Conservation (phyloP, 1,140 invertebrate genomes). For the Halyomorpha halys region DNA sequence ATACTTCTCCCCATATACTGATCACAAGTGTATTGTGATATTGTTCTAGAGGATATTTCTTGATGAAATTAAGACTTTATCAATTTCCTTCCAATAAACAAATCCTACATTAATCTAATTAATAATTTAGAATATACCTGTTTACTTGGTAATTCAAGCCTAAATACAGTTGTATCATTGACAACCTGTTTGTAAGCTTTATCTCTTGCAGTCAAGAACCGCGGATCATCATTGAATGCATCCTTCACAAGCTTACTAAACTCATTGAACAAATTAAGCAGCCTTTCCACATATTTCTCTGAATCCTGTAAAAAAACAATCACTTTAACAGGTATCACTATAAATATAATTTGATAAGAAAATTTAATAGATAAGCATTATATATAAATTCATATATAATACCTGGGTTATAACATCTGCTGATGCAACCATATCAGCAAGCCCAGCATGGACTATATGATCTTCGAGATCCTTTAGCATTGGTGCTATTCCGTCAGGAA, state of each 20-base stretch:
- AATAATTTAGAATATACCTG: conserved; percentile 36
- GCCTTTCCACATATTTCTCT: conserved; percentile 96
- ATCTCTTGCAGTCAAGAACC: conserved; percentile 94
- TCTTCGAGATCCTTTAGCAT: conserved; percentile 87
- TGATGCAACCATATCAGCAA: conserved; percentile 94
- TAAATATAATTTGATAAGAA: no score
- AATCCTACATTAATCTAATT: no score
- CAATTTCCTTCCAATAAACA: no score
- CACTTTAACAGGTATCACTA: not conserved
- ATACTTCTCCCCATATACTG: no score
- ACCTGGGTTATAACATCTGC: conserved; percentile 87
- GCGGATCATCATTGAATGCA: conserved; percentile 92
- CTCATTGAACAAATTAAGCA: conserved; percentile 83
- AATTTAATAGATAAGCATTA: no score
- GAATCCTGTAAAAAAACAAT: conserved; percentile 58
- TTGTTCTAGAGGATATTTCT: no score
- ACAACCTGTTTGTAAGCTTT: conserved; percentile 97
- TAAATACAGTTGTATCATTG: conserved; percentile 96
- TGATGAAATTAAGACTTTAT: no score
- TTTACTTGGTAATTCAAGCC: conserved; percentile 59
- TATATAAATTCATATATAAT: conserved; percentile 20
- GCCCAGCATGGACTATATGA: conserved; percentile 84
- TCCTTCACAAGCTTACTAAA: conserved; percentile 88
- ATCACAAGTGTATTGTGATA: no score
- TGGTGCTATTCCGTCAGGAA: conserved; percentile 81